Evolutionary conservation across 1,140 invertebrate genomes (phyloP).

Genomic region (Myzus persicae): DNA sequence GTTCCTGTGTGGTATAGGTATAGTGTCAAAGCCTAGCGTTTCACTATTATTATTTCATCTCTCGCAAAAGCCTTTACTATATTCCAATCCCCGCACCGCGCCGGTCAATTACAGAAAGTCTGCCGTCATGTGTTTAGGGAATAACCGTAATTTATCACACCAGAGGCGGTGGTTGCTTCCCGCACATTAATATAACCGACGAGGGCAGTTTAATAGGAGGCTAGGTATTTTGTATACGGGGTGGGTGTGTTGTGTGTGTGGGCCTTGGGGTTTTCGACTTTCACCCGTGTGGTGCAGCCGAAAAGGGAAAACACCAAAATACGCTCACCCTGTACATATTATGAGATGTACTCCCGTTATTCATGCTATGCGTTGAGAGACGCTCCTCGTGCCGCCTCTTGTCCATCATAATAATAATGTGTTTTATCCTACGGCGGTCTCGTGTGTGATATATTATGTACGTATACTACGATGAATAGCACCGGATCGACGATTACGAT

Average conservation of each 20-base stretch:
- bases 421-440: not conserved
- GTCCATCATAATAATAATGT: not conserved
- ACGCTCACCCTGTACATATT: not conserved
- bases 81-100: not conserved
- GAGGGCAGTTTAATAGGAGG: not conserved
- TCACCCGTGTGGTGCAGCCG: too few relatives aligned
- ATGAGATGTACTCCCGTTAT: not conserved
- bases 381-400: not conserved
- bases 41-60: not conserved
- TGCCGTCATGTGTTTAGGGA: not conserved
- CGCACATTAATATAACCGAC: conserved; percentile 30
- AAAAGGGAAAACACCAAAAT: not conserved
- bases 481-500: not conserved
- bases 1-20: not conserved
- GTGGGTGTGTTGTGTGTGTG: not conserved
- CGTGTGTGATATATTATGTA: not conserved
- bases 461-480: not conserved
- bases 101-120: conserved; percentile 33
- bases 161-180: not conserved
- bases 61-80: not conserved
- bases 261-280: not conserved
- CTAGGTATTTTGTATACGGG: not conserved
- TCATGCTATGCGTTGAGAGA: conserved; percentile 30
- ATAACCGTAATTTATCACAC: conserved; percentile 35
- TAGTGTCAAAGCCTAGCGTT: not conserved